Evolutionary conservation across 2,888 invertebrate genomes (phyloP), one percentile per base, ranked within the genome.

Genomic region (Sipha maydis): DNA sequence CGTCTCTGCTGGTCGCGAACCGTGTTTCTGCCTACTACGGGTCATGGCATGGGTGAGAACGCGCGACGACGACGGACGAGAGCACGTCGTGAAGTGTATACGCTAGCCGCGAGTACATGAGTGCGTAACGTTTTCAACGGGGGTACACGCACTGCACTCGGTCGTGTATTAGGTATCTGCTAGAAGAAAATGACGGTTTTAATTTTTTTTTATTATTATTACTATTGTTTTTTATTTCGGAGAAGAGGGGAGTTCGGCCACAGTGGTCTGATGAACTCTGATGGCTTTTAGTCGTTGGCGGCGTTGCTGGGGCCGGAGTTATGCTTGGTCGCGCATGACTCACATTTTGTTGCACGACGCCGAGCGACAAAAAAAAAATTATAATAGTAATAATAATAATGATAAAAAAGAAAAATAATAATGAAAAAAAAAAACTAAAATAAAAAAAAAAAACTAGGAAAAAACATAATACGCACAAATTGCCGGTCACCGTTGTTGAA

Each of bases 301-400:
- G 67, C 61, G 61, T 76, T 82, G 89, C 75, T 84, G 85, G 84
- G 85, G 89, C 90, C 90, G 90, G 90, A 90, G 90, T 89, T 89
- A 89, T 86, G 90, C 90, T 90, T 89, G 83, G 89, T 89, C 89
- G 90, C 89, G 90, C 89, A 90, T 89, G 90, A 90, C 89, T 89
- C 89, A 83, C 90, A 85, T 89, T 85, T 89, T 85, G 80, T 75
- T 80, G 71, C 89, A 80, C 86, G 86, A 80, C 80, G 80, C 34
- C 38, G 28, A 21, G 34, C 38, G 79, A 86, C 80, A 84, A 80
- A 86, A 80, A 79, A 78, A 86, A 71, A 85, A 77, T 1, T 77
- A 34, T 31, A 77, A 61, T 38, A 85, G 71, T 34, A 67, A 61
- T 61, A 41, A 84, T 41, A 67, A 84, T 84, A 41, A 84, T 25